Evolutionary conservation across 2,888 invertebrate genomes (phyloP).

Genomic region (Candidula unifasciata): DNA sequence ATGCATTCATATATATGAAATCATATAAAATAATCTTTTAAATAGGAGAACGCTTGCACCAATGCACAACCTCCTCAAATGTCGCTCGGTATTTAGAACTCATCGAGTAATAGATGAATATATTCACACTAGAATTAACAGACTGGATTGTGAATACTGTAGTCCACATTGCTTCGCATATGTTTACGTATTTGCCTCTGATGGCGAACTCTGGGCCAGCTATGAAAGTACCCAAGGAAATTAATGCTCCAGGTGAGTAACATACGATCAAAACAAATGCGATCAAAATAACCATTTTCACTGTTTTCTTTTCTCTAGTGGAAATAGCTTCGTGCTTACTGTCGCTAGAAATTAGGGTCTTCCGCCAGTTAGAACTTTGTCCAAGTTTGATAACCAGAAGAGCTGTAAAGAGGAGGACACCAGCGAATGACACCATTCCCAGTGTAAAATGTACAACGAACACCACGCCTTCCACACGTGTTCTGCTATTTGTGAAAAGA

Average conservation of each 20-base stretch:
- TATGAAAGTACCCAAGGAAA: background rate
- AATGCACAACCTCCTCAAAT: background rate
- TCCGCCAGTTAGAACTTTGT: conserved; percentile 22
- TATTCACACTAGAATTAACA: conserved; percentile 6
- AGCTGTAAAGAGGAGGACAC: background rate
- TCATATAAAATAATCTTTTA: too few relatives aligned
- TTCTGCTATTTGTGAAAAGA: background rate
- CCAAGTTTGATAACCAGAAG: background rate
- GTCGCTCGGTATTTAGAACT: conserved; percentile 9
- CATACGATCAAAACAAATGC: conserved; percentile 3
- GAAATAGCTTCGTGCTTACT: background rate
- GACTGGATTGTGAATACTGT: background rate
- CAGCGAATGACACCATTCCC: background rate
- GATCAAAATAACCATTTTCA: background rate
- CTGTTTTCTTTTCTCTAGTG: background rate
- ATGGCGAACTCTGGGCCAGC: background rate
- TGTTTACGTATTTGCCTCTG: background rate
- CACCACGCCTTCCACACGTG: background rate
- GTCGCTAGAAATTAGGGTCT: background rate
- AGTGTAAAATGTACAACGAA: background rate
- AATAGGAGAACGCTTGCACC: too few relatives aligned
- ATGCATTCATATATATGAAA: too few relatives aligned
- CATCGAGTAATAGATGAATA: conserved; percentile 13
- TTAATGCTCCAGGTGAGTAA: background rate
- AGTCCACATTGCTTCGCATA: background rate